Evolutionary conservation across 2,797 vertebrate species (phyloP).

Genomic region (Scomberomorus guttatus): DNA sequence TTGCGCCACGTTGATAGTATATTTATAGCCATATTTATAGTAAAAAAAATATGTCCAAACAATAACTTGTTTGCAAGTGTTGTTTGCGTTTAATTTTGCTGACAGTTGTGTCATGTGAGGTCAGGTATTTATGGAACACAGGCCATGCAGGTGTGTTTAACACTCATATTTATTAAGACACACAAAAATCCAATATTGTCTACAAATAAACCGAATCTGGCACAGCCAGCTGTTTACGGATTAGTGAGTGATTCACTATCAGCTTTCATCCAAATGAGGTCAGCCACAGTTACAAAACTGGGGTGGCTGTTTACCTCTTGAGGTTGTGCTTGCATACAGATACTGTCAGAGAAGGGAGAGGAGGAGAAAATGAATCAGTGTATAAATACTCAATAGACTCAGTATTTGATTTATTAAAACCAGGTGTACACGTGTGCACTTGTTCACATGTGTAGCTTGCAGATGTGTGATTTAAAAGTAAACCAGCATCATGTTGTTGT

Average conservation of each 20-base stretch:
- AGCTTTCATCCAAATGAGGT: constrained; percentile 21
- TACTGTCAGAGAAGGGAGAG: background rate
- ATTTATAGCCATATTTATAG: background rate
- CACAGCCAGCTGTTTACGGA: background rate
- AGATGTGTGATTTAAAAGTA: background rate
- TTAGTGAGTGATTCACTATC: constrained; percentile 23
- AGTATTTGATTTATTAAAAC: background rate
- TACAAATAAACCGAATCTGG: constrained; percentile 11
- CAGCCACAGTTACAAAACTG: background rate
- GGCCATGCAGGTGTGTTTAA: background rate
- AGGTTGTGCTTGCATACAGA: background rate
- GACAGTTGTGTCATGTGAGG: background rate
- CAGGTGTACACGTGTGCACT: background rate
- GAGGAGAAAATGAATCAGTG: background rate
- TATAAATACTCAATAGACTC: background rate
- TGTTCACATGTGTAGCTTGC: background rate
- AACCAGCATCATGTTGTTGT: background rate
- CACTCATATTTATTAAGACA: constrained; percentile 9
- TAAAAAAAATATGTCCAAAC: background rate
- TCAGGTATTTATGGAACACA: background rate
- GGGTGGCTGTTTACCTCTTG: constrained; percentile 8
- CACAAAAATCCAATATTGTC: background rate
- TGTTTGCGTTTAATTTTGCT: background rate
- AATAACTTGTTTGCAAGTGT: background rate
- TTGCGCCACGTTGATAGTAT: background rate